Evolutionary conservation across 1,140 invertebrate species (phyloP), one percentile per base, ranked within the genome.

Genomic region (Colletes latitarsis): DNA sequence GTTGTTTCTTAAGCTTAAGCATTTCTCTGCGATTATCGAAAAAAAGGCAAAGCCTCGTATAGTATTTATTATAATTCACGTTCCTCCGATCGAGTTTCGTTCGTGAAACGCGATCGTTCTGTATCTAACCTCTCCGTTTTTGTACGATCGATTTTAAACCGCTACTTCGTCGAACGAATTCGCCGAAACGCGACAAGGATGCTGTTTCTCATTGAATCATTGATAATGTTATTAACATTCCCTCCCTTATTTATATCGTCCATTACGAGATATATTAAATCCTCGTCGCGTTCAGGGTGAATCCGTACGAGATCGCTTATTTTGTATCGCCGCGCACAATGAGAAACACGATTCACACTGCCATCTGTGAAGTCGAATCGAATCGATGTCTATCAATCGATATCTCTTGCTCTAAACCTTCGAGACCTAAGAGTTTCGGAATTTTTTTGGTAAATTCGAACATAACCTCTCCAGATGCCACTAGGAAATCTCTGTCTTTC

Each of bases 1-100:
- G 78, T 85, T 88, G 77, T 77, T 88, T 84, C 63, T 19, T 81
- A 78, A 81, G 85, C 83, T 81, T 77, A 78, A 85, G 81, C 83
- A 84, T 81, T 57, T 41, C 14, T 57, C 15, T 76, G 30, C 30
- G 68, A 77, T 86, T 39, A 53, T 68, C 17, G 63, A 30, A 68
- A 30, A 68, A 63, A 77, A 75, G 60, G 68, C 69, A 75, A 39
- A 62, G 67, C 74, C 55, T 80, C 21, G 66, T 49, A 5, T 49
- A 49, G 1, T 49, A 49, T 49, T 49, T 68, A 52, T 70, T 77
- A 49, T 49, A 60, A 70, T 70, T 77, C 66, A 5, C 39, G 66
- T 77, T 52, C 57, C 57, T 52, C 12, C 55, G 43, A 60, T 41
- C 41, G 53, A 60, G n/a, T 21, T 58, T 58, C 3, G 19, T 57